Conservation (phyloP, 2,888 invertebrate species). For the Notodonta dromedarius region DNA sequence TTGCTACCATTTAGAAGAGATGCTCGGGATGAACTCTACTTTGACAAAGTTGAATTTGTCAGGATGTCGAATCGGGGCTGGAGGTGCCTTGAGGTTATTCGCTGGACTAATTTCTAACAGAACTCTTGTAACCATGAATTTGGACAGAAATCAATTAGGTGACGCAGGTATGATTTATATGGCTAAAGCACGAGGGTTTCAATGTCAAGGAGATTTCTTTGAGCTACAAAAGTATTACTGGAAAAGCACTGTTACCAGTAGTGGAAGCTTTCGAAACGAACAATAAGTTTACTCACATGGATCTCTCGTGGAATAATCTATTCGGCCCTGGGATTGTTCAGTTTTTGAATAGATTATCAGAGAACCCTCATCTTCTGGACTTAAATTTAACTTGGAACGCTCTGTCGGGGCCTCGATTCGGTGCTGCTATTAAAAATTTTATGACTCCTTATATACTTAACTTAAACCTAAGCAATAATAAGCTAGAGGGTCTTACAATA, state of each 20-base stretch:
- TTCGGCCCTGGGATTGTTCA: constrained; percentile 18
- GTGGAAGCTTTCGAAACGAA: constrained; percentile 45
- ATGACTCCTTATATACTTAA: neutral
- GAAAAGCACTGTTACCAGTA: constrained; percentile 34
- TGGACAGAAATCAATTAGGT: constrained; percentile 46
- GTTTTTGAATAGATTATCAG: constrained; percentile 9
- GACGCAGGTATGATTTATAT: constrained; percentile 45
- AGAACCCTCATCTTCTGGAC: constrained; percentile 1
- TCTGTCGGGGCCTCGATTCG: constrained; percentile 9
- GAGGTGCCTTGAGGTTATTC: constrained; percentile 38
- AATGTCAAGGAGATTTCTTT: constrained; percentile 13
- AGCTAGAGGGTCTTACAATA: constrained; percentile 24
- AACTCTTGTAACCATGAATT: constrained; percentile 36
- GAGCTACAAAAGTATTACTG: constrained; percentile 49
- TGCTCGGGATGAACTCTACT: constrained; percentile 41
- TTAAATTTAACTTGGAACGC: constrained; percentile 19
- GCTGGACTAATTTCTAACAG: constrained; percentile 26
- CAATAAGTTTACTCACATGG: constrained; percentile 47
- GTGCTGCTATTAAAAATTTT: constrained; percentile 10
- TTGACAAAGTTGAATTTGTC: constrained; percentile 47
- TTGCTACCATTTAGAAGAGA: constrained; percentile 53
- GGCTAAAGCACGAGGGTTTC: constrained; percentile 35
- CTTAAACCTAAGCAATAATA: constrained; percentile 16
- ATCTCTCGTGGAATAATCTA: constrained; percentile 57
- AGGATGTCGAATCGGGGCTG: constrained; percentile 46